Base-by-base conservation (phyloP, 2,113 vertebrate genomes). In the Dolichotis patagonum region DNA sequence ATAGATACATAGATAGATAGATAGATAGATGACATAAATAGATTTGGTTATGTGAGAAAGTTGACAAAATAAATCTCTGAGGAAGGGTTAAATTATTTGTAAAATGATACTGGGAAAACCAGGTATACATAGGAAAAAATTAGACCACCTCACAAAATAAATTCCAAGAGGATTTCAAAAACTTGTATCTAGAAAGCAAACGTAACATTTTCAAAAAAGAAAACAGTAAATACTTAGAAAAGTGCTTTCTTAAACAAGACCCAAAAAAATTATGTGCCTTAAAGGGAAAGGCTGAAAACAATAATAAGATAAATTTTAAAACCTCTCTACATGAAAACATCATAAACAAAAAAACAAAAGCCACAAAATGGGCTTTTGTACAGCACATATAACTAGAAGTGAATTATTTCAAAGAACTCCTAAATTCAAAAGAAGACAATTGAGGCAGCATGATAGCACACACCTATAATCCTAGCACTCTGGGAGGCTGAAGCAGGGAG, bases 121-220 rank as follows among this genome's bases (percentile, higher is more conserved):
- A 85, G 41, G 65, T 89, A 85, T 52, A 87, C 14, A 82, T 46
- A 81, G 28, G 20, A 20, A 24, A 82, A 90, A 82, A 91, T 38
- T 38, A 92, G 43, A 83, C 32, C 20, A 69, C 65, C 22, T 91
- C 82, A 62, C 43, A 58, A 82, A 92, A 92, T 82, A 90, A 88
- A 69, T 56, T 58, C 43, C n/a, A 92, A 19, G 52, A 92, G 20
- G 75, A 89, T 52, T 96, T 81, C 62, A 78, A 71, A 90, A 92
- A 67, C 20, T 16, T 41, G 82, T 92, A 90, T 49, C 67, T 83
- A 90, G 43, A 85, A 89, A 46, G 19, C 67, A 89, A 97, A 96
- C 49, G 52, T 90, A 92, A 95, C 17, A 75, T 20, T 95, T 88
- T 89, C 19, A n/a, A 85, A 22, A 90, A 65, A 90, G 92, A 94